Conservation (phyloP, 2,888 invertebrate species). For the Catocala sponsa region DNA sequence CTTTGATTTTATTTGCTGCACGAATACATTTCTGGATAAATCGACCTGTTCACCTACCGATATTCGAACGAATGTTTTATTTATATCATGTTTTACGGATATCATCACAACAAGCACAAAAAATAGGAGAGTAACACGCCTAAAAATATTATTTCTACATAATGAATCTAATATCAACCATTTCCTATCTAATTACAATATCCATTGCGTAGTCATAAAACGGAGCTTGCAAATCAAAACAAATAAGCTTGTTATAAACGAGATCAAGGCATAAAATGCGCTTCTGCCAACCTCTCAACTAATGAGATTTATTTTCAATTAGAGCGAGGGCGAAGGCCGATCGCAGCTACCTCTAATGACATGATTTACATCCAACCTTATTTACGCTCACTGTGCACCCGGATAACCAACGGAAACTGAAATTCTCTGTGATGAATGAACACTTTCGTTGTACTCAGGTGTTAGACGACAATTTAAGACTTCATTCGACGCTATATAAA, state of each 20-base stretch:
- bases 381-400: slow-evolving; percentile 59
- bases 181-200: background rate
- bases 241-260: slow-evolving; percentile 30
- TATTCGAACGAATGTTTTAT: no score
- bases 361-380: slow-evolving; percentile 76
- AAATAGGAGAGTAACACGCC: background rate
- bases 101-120: background rate
- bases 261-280: slow-evolving; percentile 59
- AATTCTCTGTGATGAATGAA: slow-evolving; percentile 45
- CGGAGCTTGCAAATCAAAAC: slow-evolving; percentile 19
- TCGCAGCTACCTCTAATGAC: slow-evolving; percentile 71
- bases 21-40: background rate
- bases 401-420: slow-evolving; percentile 61
- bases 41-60: no score
- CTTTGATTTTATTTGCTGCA: slow-evolving; percentile 1
- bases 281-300: slow-evolving; percentile 58
- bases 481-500: no score
- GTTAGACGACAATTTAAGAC: slow-evolving; percentile 27
- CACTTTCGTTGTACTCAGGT: slow-evolving; percentile 39
- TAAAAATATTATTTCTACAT: background rate
- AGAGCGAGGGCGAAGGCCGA: slow-evolving; percentile 58
- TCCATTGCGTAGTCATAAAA: background rate
- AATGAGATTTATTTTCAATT: slow-evolving; percentile 82
- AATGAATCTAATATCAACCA: background rate
- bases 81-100: background rate